phyloP scores from a whole-genome alignment of 2,797 vertebrate species.

The Galaxias olidus region DNA sequence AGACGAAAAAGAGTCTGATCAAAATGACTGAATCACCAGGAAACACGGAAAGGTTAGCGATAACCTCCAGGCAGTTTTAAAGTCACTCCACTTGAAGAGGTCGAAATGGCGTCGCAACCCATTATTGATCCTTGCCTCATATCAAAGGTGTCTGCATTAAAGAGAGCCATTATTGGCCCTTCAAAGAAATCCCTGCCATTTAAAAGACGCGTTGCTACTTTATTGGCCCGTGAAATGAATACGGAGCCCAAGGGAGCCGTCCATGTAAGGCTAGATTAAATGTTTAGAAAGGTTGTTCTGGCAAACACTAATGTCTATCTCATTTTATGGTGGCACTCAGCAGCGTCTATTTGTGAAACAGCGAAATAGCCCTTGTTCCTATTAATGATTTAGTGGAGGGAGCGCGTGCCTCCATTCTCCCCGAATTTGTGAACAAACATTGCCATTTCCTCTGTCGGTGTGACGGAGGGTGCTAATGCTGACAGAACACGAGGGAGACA shows the following conservation, averaged over 20 bases:
- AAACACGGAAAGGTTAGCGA: not conserved
- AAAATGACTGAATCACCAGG: no score
- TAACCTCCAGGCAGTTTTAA: slow-evolving; percentile 42
- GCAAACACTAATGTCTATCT: slow-evolving; percentile 14
- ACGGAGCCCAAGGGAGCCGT: slow-evolving; percentile 9
- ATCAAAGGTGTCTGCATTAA: slow-evolving; percentile 49
- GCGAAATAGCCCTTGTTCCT: slow-evolving; percentile 14
- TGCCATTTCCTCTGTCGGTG: slow-evolving; percentile 16
- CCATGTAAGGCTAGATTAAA: slow-evolving; percentile 37
- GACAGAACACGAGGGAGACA: not conserved
- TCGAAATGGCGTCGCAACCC: slow-evolving; percentile 59
- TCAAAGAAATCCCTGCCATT: slow-evolving; percentile 49
- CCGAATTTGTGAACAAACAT: slow-evolving; percentile 13
- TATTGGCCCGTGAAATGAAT: slow-evolving; percentile 35
- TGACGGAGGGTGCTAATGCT: slow-evolving; percentile 19
- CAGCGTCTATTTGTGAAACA: slow-evolving; percentile 10
- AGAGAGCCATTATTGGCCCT: slow-evolving; percentile 45
- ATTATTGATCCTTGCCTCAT: slow-evolving; percentile 66
- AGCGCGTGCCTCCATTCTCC: not conserved
- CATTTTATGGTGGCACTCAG: slow-evolving; percentile 7
- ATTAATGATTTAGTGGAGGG: slow-evolving; percentile 28
- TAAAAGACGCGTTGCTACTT: slow-evolving; percentile 42
- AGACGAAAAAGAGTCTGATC: no score
- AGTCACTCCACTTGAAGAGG: slow-evolving; percentile 19
- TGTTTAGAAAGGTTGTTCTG: slow-evolving; percentile 39